Evolutionary conservation across 2,113 vertebrate species (phyloP).

Genomic region (Rhinogobius similis): DNA sequence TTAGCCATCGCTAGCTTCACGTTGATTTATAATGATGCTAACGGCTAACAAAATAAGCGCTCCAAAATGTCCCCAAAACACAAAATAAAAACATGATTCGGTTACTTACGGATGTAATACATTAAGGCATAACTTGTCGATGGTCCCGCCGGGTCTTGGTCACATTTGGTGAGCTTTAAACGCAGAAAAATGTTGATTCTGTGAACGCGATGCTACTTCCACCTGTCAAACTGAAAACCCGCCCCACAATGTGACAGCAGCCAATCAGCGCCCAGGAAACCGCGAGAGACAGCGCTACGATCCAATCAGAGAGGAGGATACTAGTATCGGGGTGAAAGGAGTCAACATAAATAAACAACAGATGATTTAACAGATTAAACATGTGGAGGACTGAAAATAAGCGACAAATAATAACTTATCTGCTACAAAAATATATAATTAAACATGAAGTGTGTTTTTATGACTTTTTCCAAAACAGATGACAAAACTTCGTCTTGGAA

Average conservation of each 20-base stretch:
- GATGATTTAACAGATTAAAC: not conserved
- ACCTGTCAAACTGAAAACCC: constrained; percentile 28
- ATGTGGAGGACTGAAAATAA: not conserved
- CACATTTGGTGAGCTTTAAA: not conserved
- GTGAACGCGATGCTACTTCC: constrained; percentile 31
- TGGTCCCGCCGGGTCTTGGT: not conserved
- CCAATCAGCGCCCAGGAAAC: constrained; percentile 21
- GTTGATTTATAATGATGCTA: not conserved
- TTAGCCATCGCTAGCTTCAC: not conserved
- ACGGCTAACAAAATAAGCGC: not conserved
- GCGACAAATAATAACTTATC: no score
- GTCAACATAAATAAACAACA: constrained; percentile 9
- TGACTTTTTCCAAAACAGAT: no score
- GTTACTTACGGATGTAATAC: constrained; percentile 71
- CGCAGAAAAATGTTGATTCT: not conserved
- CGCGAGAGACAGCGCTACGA: not conserved
- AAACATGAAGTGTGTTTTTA: no score
- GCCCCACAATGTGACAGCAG: fast-evolving
- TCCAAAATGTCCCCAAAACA: not conserved
- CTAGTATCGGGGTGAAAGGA: not conserved
- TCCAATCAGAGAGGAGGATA: not conserved
- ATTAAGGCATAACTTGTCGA: constrained; percentile 66
- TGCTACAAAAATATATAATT: no score
- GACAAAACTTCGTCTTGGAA: no score
- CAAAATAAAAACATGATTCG: not conserved